phyloP scores from a whole-genome alignment of 2,797 vertebrate species.

The Rhabdomys pumilio region DNA sequence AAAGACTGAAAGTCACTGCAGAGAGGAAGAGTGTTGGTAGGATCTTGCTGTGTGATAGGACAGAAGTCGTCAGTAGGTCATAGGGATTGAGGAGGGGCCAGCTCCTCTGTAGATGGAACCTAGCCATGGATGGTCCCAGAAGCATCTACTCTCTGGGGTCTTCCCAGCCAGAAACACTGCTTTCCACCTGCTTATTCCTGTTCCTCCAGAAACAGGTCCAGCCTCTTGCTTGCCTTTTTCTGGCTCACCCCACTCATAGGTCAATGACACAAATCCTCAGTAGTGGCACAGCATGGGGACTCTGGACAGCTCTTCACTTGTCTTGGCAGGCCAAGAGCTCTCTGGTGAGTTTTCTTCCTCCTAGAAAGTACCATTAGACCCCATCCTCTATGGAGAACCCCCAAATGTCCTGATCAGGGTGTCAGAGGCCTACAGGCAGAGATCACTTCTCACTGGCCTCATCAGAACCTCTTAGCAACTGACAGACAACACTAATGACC shows the following conservation, averaged over 20 bases:
- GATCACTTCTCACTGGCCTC: neutral
- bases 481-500: neutral
- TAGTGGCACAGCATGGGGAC: neutral
- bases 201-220: neutral
- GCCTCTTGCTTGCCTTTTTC: neutral
- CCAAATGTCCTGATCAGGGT: neutral
- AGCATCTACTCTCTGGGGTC: neutral
- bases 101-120: neutral
- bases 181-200: neutral
- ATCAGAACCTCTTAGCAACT: neutral
- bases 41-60: conserved; percentile 51
- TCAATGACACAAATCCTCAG: neutral
- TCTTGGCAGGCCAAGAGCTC: neutral
- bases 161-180: neutral
- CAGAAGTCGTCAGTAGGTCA: neutral
- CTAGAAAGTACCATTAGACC: neutral
- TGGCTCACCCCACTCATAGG: neutral
- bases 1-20: conserved; percentile 65
- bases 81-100: neutral
- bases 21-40: conserved; percentile 62
- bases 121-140: neutral
- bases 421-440: neutral
- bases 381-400: neutral
- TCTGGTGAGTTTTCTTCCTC: neutral
- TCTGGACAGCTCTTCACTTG: neutral